phyloP scores from a whole-genome alignment of 1,140 invertebrate genomes.

The Neodiprion pinetum region DNA sequence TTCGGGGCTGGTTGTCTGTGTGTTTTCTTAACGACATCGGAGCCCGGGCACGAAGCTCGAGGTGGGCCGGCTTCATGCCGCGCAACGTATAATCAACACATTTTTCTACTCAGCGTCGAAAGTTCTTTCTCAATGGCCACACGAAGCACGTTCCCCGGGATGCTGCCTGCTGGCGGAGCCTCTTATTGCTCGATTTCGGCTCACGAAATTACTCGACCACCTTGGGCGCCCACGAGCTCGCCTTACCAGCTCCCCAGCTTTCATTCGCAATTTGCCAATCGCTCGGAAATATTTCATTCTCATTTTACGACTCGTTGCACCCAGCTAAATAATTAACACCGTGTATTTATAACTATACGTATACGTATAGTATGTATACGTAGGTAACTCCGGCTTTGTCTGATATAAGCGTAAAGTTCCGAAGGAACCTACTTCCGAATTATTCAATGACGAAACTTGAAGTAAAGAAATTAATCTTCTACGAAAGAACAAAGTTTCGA shows the following conservation, averaged over 20 bases:
- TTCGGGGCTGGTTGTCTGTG: conserved; percentile 22
- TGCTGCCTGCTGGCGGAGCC: no score
- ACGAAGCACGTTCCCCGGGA: conserved; percentile 15
- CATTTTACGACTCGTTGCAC: conserved; percentile 59
- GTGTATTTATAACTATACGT: neutral
- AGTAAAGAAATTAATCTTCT: no score
- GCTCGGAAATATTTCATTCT: conserved; percentile 49
- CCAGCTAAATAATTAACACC: conserved; percentile 54
- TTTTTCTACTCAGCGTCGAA: conserved; percentile 60
- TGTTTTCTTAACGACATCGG: conserved; percentile 57
- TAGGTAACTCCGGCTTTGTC: no score
- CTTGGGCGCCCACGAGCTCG: conserved; percentile 56
- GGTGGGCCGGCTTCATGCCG: conserved; percentile 31
- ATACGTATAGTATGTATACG: no score
- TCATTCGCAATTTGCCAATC: conserved; percentile 62
- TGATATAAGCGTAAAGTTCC: no score
- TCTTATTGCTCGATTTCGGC: neutral
- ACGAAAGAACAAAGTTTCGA: no score
- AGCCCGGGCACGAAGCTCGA: conserved; percentile 28
- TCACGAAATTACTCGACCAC: conserved; percentile 53
- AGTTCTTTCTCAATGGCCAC: conserved; percentile 57
- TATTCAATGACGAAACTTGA: no score
- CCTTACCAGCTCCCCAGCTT: conserved; percentile 41
- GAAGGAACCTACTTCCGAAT: no score
- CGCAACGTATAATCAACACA: conserved; percentile 63